Conservation (phyloP, 2,797 vertebrate species). For the Cuculus canorus region DNA sequence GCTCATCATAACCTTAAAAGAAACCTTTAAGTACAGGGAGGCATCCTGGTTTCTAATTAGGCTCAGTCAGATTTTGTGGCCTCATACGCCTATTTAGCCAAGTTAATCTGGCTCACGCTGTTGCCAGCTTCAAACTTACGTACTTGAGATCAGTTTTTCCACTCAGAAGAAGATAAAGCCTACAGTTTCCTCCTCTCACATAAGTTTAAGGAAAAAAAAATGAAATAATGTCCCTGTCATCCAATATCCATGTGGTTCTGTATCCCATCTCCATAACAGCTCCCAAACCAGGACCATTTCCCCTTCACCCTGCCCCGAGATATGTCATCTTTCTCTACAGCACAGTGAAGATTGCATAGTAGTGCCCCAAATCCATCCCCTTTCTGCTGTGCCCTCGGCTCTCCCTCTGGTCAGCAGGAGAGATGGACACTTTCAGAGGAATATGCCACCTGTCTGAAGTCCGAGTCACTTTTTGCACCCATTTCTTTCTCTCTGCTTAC, state of each 20-base stretch:
- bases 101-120: not conserved
- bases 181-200: constrained; percentile 5
- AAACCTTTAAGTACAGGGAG: constrained; percentile 25
- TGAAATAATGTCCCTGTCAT: not conserved
- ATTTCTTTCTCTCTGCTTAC: not conserved
- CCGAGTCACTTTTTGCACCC: not conserved
- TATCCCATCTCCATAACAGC: not conserved
- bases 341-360: not conserved
- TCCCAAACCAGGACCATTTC: not conserved
- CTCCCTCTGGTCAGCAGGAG: not conserved
- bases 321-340: not conserved
- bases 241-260: not conserved
- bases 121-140: not conserved
- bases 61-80: not conserved
- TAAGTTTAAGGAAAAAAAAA: constrained; percentile 21
- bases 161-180: not conserved
- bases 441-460: not conserved
- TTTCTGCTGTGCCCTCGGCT: not conserved
- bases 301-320: not conserved
- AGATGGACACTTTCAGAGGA: not conserved
- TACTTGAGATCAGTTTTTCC: constrained; percentile 31
- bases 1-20: constrained; percentile 45
- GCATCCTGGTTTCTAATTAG: constrained; percentile 22
- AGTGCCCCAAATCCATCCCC: not conserved
- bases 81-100: not conserved